Percentiles rank a stretch among this genome's conserved stretches.
Conservation (phyloP, 2,113 vertebrate genomes). For the Callipepla californica region DNA sequence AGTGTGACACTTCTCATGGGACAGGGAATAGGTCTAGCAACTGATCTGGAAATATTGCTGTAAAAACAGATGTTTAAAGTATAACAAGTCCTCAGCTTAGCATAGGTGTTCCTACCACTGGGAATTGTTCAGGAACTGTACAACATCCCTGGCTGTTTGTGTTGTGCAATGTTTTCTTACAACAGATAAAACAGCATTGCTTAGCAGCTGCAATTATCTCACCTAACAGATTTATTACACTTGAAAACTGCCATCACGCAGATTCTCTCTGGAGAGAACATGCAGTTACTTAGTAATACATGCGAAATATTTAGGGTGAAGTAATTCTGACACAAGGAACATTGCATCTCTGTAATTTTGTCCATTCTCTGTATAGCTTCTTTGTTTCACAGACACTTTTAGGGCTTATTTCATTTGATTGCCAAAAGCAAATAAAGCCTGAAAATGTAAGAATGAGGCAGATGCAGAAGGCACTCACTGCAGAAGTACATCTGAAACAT, state of each 20-base stretch:
- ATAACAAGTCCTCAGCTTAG: neutral
- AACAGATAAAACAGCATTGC: neutral
- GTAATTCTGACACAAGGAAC: neutral
- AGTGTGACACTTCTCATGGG: neutral
- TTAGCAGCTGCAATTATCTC: neutral
- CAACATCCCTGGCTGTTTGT: neutral
- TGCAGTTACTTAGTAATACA: neutral
- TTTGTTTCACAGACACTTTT: neutral
- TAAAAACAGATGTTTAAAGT: neutral
- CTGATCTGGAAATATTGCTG: rapidly evolving
- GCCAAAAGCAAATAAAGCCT: neutral
- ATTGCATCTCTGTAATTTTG: neutral
- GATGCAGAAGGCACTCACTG: neutral
- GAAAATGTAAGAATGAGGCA: neutral
- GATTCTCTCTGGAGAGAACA: neutral
- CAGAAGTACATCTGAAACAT: neutral
- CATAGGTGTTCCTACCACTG: neutral
- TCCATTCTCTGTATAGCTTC: neutral
- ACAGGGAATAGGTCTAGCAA: neutral
- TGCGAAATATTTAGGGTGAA: neutral
- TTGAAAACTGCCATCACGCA: neutral
- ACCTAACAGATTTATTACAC: neutral
- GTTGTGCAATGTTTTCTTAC: neutral
- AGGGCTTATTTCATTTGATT: neutral
- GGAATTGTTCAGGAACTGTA: neutral